Evolutionary conservation across 2,797 vertebrate genomes (phyloP), one percentile per base, ranked within the genome.

Genomic region (Acanthopagrus latus): DNA sequence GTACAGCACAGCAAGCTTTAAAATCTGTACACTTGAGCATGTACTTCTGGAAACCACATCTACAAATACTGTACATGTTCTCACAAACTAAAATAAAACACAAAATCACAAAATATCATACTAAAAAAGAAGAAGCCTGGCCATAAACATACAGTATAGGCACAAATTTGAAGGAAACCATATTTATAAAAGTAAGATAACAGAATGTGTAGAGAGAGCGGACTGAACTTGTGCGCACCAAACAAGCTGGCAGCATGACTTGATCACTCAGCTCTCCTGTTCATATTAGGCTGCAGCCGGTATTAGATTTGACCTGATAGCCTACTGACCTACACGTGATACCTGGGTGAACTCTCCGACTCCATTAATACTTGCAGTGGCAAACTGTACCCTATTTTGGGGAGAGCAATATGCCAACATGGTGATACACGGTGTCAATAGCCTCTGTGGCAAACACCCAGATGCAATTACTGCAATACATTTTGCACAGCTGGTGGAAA

Each of bases 401-500:
- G 71, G 81, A 63, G 3, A 18, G 81, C 62, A 74, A 66, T 78
- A 68, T 69, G 76, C 68, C 75, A 75, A 29, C 86, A 62, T 59
- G 74, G 87, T 62, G 55, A 82, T 83, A 82, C 82, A 48, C 46
- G 77, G 87, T 83, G 74, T 82, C 82, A 88, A 88, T 89, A 89
- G 77, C 80, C 72, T 47, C 54, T 23, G 64, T 82, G 91, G 92
- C 88, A 87, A 76, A 88, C 71, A 76, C 74, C 77, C 86, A 90
- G 77, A 79, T 79, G 89, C 86, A 84, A 84, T 80, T 78, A 50
- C 78, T 77, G 89, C 87, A 80, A 81, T 87, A 80, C 80, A 78
- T 90, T 87, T 77, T 89, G 89, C 87, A 88, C 81, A 82, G 88
- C 85, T 85, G 84, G 84, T 91, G 87, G 86, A 92, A 93, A 92